Evolutionary conservation across 1,140 invertebrate genomes (phyloP).

Genomic region (Scaptomyza graminum): DNA sequence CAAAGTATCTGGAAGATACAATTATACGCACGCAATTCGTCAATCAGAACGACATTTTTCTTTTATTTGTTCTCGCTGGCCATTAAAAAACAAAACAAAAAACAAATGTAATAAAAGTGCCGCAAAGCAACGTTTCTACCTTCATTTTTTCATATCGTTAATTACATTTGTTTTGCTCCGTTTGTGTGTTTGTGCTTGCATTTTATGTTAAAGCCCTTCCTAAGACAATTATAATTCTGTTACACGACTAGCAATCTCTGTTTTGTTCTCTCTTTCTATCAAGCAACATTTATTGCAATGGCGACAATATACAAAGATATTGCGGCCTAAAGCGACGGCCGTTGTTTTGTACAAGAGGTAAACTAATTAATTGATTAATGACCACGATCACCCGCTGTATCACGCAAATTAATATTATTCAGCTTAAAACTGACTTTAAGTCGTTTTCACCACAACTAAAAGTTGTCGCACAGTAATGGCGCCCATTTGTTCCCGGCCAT

Average conservation of each 20-base stretch:
- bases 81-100: constrained; percentile 69
- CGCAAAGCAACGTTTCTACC: constrained; percentile 67
- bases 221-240: constrained; percentile 72
- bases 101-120: constrained; percentile 73
- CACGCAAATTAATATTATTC: constrained; percentile 78
- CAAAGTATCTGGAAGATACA: constrained; percentile 80
- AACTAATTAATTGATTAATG: constrained; percentile 82
- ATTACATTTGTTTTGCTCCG: constrained; percentile 48
- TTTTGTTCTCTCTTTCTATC: constrained; percentile 4
- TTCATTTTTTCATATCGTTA: constrained; percentile 47
- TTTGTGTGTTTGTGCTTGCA: constrained; percentile 47
- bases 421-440: constrained; percentile 77
- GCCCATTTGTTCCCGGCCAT: constrained; percentile 59
- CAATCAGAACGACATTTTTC: constrained; percentile 83
- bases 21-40: constrained; percentile 84
- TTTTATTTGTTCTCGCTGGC: constrained; percentile 75
- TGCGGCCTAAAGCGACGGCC: constrained; percentile 6
- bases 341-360: constrained; percentile 52
- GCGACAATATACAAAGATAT: constrained; percentile 19
- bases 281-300: constrained; percentile 11
- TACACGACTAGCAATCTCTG: constrained; percentile 36
- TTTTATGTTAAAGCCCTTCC: constrained; percentile 52
- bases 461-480: constrained; percentile 77
- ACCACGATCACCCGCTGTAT: constrained; percentile 67
- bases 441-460: constrained; percentile 82